Base-by-base conservation (phyloP, 2,797 vertebrate species). In the Geotria australis region DNA sequence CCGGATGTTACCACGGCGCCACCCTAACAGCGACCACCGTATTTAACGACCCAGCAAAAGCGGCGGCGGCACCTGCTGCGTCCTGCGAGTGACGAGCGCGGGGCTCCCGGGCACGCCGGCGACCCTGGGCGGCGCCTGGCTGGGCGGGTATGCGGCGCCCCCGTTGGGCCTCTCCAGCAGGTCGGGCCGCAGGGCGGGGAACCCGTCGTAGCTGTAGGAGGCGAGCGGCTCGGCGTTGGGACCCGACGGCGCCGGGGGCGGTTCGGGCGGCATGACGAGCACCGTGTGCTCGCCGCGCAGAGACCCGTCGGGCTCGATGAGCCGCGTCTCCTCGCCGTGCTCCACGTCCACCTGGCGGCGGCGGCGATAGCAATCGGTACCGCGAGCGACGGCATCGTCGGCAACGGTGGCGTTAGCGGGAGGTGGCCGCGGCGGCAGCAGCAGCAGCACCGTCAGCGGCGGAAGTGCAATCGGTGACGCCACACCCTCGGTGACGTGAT, bases 51-150 rank as follows among this genome's bases (percentile, higher is more conserved):
- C n/a, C n/a, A n/a, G n/a, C n/a, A n/a, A n/a, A n/a, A n/a, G n/a
- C n/a, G n/a, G n/a, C n/a, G n/a, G n/a, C n/a, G n/a, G n/a, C 68
- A 98, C 91, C 88, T 99, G 91, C 68, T 95, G 93, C 60, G 91
- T 95, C 68, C 91, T 83, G 63, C 88, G 79, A 64, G 91, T 94
- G 75, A 99, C 85, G 14, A 85, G 80, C 0, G 80, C 80, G 3
- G 91, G 89, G 64, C 85, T 99, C 65, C 79, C 77, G 6, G 85
- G 84, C 71, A 76, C 84, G 71, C 72, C 78, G 71, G 79, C 77
- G 51, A 9, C 9, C 8, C 24, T 15, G 12, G 51, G 7, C 12
- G n/a, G 9, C 15, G 51, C 12, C 51, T 55, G 51, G 15, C 12
- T 55, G 51, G n/a, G 12, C 51, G 8, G 12, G 24, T 38, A 38